Evolutionary conservation across 1,140 invertebrate genomes (phyloP).

Genomic region (Dendrolimus punctatus): DNA sequence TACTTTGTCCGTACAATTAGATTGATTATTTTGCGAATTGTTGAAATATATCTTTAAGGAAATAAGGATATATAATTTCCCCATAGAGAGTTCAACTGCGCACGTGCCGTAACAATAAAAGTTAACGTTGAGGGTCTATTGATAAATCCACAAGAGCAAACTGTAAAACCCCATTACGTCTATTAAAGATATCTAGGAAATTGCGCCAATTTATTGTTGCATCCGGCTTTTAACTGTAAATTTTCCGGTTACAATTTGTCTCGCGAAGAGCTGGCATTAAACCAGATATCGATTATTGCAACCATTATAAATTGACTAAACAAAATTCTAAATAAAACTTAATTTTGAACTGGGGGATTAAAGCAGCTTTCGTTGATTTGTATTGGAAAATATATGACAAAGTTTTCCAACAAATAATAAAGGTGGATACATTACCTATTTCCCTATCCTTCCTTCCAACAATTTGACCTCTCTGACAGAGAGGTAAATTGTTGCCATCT

Average conservation of each 20-base stretch:
- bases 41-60: no score
- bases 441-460: not conserved
- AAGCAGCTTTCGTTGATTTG: no score
- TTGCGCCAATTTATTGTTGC: slow-evolving; percentile 57
- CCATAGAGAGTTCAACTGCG: no score
- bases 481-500: no score
- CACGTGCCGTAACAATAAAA: no score
- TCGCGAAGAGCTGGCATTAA: slow-evolving; percentile 21
- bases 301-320: no score
- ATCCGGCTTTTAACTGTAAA: slow-evolving; percentile 70
- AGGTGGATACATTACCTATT: not conserved
- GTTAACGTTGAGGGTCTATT: no score
- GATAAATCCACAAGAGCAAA: slow-evolving; percentile 10
- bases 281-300: not conserved
- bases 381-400: not conserved
- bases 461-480: not conserved
- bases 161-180: slow-evolving; percentile 34
- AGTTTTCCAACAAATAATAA: not conserved
- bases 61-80: no score
- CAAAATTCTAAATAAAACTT: no score
- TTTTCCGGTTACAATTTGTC: slow-evolving; percentile 66
- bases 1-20: no score
- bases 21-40: no score
- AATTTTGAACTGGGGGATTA: no score
- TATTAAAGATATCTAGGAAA: slow-evolving; percentile 58